A percentile compares a stretch with the other conserved stretches of the same genome.
Conservation (phyloP, 2,113 vertebrate genomes). For the Mormyrus iriodes region DNA sequence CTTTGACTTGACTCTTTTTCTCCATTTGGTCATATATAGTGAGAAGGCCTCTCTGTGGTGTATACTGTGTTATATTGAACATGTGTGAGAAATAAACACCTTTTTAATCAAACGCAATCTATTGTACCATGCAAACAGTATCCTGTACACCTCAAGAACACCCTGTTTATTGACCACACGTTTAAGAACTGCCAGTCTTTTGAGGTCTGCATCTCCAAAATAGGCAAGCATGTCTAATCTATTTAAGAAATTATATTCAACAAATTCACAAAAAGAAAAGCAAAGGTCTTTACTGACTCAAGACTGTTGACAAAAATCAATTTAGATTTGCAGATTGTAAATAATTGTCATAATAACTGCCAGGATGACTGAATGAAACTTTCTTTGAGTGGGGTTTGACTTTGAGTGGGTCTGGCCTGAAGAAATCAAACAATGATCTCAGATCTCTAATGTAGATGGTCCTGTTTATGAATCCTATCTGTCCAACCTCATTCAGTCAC, state of each 20-base stretch:
- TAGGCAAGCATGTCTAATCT: not conserved
- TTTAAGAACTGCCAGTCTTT: not conserved
- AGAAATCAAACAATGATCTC: not conserved
- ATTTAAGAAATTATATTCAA: not conserved
- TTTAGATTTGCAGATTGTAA: not conserved
- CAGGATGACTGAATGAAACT: not conserved
- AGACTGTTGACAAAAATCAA: not conserved
- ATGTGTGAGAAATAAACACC: not conserved
- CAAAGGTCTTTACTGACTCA: not conserved
- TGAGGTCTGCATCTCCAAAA: not conserved
- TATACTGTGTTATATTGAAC: not conserved
- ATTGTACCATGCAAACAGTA: not conserved
- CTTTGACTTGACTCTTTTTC: not conserved
- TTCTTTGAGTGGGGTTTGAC: not conserved
- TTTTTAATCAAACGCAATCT: not conserved
- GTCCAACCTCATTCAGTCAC: not conserved
- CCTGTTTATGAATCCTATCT: not conserved
- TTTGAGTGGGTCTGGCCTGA: not conserved
- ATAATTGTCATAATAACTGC: not conserved
- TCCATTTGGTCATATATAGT: not conserved
- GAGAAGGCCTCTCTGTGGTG: not conserved
- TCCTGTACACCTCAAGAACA: too few species aligned
- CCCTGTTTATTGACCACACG: not conserved
- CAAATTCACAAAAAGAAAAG: not conserved
- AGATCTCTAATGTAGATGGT: not conserved